phyloP scores from a whole-genome alignment of 2,113 vertebrate genomes.

The Actinemys pallida region DNA sequence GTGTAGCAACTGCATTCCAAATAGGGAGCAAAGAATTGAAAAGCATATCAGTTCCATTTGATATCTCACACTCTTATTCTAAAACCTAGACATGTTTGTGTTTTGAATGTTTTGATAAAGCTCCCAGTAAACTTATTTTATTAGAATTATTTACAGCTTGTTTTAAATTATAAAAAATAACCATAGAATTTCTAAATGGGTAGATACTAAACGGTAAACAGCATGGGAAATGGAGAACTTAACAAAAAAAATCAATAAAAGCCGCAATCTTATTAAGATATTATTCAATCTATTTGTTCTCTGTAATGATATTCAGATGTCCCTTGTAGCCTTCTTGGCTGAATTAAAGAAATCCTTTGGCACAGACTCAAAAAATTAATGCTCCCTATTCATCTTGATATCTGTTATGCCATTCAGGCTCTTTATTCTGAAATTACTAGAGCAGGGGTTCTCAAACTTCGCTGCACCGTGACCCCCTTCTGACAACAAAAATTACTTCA shows the following conservation, averaged over 20 bases:
- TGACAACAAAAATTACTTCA: too few species aligned
- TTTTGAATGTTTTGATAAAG: background rate
- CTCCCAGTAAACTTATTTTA: background rate
- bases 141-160: background rate
- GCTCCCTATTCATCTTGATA: background rate
- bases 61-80: fast-evolving
- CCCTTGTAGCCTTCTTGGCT: background rate
- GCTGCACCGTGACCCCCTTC: too few species aligned
- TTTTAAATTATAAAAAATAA: background rate
- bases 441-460: background rate
- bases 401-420: slow-evolving; percentile 15
- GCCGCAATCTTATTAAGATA: background rate
- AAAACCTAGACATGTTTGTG: fast-evolving
- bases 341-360: background rate
- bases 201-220: background rate
- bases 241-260: background rate
- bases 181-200: background rate
- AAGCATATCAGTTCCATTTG: background rate
- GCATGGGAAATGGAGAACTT: background rate
- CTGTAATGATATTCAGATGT: background rate
- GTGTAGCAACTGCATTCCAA: background rate
- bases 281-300: background rate
- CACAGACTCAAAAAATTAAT: background rate
- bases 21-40: background rate
- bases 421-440: slow-evolving; percentile 3